These are phyloP conservation scores for Porphyrio hochstetteri DNA, from an alignment of 2,113 vertebrate genomes.

Conservation along the genomic window DNA sequence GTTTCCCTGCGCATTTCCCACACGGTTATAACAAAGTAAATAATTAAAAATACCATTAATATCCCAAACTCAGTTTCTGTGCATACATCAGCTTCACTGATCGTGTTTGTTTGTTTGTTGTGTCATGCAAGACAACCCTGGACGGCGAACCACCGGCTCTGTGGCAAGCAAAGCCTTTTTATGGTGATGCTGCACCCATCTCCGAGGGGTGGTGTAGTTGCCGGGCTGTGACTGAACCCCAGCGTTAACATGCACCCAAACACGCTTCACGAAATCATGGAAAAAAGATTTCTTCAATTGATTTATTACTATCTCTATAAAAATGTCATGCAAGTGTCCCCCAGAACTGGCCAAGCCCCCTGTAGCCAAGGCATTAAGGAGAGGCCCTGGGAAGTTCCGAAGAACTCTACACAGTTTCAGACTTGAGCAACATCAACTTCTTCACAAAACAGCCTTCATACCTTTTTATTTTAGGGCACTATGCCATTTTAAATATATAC, in stretches of 20 bases:
- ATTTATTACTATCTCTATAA: neutral
- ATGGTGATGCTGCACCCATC: neutral
- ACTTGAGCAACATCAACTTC: neutral
- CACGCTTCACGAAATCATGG: neutral
- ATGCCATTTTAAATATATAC: neutral
- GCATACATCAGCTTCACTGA: neutral
- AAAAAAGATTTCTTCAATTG: neutral
- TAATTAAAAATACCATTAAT: neutral
- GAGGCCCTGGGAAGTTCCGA: neutral
- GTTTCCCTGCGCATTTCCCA: neutral
- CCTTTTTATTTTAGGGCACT: neutral
- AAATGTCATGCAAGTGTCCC: neutral
- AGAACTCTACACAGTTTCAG: neutral
- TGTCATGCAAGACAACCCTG: neutral
- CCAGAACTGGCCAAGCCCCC: neutral
- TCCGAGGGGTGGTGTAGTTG: neutral
- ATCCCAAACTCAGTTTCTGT: neutral
- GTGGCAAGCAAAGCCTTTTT: neutral
- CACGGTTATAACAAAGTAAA: neutral
- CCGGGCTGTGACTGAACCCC: neutral
- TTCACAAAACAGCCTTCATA: neutral
- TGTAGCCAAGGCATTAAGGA: neutral
- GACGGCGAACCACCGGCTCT: neutral
- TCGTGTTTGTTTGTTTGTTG: fast-evolving
- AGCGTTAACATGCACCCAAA: neutral